These are phyloP conservation scores for Alosa alosa DNA, from an alignment of 2,113 vertebrate species.

Conservation along the genomic window DNA sequence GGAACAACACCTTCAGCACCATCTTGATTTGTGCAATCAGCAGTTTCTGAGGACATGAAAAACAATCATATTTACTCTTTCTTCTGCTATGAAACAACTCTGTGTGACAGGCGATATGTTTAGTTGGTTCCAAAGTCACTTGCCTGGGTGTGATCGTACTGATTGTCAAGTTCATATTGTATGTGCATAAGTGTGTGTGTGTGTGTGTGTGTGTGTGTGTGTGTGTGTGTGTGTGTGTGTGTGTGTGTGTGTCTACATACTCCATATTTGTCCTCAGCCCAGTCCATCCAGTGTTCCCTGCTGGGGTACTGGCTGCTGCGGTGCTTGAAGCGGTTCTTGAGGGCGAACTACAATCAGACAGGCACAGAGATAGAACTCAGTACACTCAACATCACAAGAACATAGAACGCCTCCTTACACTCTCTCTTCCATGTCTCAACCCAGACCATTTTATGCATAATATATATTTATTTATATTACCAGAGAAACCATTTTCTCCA, in stretches of 20 bases:
- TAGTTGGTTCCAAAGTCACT: neutral
- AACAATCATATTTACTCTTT: neutral
- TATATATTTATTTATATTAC: too few relatives aligned
- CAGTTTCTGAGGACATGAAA: slow-evolving; percentile 72
- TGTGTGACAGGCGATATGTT: neutral
- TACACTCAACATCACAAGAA: neutral
- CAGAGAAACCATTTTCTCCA: too few relatives aligned
- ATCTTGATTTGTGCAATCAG: slow-evolving; percentile 91
- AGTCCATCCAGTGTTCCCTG: slow-evolving; percentile 93
- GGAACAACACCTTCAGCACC: slow-evolving; percentile 88
- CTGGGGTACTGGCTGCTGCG: slow-evolving; percentile 72
- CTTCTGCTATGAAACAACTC: neutral
- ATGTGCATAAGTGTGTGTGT: neutral
- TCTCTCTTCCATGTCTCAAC: too few relatives aligned
- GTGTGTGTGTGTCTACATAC: slow-evolving; percentile 66
- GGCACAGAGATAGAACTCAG: neutral
- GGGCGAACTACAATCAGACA: slow-evolving; percentile 78
- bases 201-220: neutral
- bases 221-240: slow-evolving; percentile 2
- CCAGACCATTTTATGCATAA: too few relatives aligned
- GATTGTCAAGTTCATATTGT: neutral
- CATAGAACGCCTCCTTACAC: neutral
- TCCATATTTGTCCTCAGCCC: slow-evolving; percentile 88
- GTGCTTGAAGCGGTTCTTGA: slow-evolving; percentile 83
- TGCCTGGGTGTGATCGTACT: neutral